phyloP scores from a whole-genome alignment of 2,888 invertebrate genomes.

The Carpatolechia fugitivella region DNA sequence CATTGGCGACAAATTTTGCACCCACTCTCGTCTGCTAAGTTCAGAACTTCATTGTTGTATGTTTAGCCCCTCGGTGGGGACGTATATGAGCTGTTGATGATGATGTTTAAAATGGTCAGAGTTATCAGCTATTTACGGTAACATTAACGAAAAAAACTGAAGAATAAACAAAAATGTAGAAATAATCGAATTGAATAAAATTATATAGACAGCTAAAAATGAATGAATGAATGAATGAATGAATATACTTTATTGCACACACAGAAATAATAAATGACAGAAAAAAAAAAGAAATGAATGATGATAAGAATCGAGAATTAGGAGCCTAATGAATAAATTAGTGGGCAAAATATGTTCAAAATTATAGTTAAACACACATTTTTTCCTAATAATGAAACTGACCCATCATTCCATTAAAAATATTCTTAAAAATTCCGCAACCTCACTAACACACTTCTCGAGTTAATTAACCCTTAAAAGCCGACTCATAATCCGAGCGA shows the following conservation, averaged over 20 bases:
- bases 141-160: no score
- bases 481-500: slow-evolving; percentile 59
- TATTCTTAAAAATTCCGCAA: slow-evolving; percentile 52
- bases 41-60: not conserved
- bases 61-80: no score
- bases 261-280: not conserved
- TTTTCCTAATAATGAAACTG: not conserved
- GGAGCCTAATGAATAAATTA: slow-evolving; percentile 5
- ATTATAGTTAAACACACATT: slow-evolving; percentile 4
- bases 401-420: slow-evolving; percentile 31
- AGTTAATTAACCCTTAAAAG: slow-evolving; percentile 73
- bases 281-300: not conserved
- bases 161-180: no score
- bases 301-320: not conserved
- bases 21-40: slow-evolving; percentile 9
- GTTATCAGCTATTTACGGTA: no score
- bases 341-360: not conserved
- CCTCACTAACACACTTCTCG: slow-evolving; percentile 59
- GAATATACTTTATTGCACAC: no score
- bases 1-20: slow-evolving; percentile 38
- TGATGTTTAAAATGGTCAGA: no score
- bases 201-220: no score
- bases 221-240: no score
- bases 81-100: no score
- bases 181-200: no score